Conservation (phyloP, 1,140 invertebrate species). For the Littorina saxatilis region DNA sequence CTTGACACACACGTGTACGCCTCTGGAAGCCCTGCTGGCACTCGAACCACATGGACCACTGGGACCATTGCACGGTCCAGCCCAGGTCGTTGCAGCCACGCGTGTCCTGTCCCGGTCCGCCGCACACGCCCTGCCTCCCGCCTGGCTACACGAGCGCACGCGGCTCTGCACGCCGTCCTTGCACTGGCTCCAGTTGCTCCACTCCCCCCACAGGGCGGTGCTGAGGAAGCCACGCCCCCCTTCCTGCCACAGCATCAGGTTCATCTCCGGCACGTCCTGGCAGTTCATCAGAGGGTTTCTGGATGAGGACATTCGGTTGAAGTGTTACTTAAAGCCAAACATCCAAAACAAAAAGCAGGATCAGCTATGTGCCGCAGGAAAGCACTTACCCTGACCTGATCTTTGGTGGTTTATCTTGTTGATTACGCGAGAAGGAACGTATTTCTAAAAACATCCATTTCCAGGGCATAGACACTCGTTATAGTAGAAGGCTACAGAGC, state of each 20-base stretch:
- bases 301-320: background rate
- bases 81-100: background rate
- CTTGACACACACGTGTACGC: background rate
- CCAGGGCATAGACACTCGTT: too few relatives aligned
- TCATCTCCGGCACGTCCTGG: background rate
- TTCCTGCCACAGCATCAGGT: background rate
- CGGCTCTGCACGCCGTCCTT: background rate
- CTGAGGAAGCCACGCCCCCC: background rate
- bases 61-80: background rate
- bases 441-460: too few relatives aligned
- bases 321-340: background rate
- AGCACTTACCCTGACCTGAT: too few relatives aligned
- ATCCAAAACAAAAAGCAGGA: too few relatives aligned
- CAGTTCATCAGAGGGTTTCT: background rate
- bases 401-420: too few relatives aligned
- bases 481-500: too few relatives aligned
- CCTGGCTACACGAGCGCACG: background rate
- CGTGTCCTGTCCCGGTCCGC: background rate
- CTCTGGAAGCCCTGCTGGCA: slow-evolving; percentile 2
- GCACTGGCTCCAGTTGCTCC: background rate
- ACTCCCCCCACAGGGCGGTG: background rate
- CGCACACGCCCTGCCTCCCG: background rate
- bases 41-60: slow-evolving; percentile 4
- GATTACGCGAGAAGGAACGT: too few relatives aligned
- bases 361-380: too few relatives aligned